Conservation (phyloP, 2,113 vertebrate species). For the Cebus imitator region DNA sequence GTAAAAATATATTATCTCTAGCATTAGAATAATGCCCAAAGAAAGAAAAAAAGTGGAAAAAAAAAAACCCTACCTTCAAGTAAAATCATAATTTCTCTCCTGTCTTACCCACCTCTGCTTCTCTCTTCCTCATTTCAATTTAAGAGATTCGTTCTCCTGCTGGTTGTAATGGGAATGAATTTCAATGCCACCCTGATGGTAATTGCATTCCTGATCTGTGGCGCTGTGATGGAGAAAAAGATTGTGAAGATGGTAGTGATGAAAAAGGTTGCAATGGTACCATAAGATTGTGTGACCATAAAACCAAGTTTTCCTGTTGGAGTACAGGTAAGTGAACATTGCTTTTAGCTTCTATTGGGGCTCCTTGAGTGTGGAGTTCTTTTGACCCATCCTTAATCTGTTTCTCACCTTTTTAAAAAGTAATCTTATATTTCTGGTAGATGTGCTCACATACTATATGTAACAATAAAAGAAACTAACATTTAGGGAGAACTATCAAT, state of each 20-base stretch:
- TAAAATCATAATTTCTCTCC: slow-evolving; percentile 23
- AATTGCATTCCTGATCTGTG: slow-evolving; percentile 95
- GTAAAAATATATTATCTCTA: background rate
- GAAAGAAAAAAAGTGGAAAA: background rate
- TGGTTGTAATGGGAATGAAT: slow-evolving; percentile 93
- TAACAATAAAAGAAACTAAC: background rate
- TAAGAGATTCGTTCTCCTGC: slow-evolving; percentile 89
- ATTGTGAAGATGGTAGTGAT: slow-evolving; percentile 97
- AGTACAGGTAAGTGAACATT: slow-evolving; percentile 88
- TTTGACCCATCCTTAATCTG: background rate
- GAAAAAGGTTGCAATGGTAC: slow-evolving; percentile 94
- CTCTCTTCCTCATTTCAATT: slow-evolving; percentile 45
- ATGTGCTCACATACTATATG: background rate
- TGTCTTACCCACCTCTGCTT: background rate
- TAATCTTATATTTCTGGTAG: background rate
- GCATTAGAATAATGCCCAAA: background rate
- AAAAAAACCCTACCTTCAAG: background rate
- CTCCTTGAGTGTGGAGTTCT: background rate
- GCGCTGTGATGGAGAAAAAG: slow-evolving; percentile 97
- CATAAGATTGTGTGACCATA: slow-evolving; percentile 91
- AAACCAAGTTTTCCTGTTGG: slow-evolving; percentile 96
- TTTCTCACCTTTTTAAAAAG: background rate
- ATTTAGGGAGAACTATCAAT: background rate
- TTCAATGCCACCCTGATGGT: slow-evolving; percentile 93
- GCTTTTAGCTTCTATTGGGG: background rate